A percentile compares a stretch with the other conserved stretches of the same genome.
Evolutionary conservation across 2,888 invertebrate species (phyloP).

Genomic region (Agrilus biguttatus): DNA sequence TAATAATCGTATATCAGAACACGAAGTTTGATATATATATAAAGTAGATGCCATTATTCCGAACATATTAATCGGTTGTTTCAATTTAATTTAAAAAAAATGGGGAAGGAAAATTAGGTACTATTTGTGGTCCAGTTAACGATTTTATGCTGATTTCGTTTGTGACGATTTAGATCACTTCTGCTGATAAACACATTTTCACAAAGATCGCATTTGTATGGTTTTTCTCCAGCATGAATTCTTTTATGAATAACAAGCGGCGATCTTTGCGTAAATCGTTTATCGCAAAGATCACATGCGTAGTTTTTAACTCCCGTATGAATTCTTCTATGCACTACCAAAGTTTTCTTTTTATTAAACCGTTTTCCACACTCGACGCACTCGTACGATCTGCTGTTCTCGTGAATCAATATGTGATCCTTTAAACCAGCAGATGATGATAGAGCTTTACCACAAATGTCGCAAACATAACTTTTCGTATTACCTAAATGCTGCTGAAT

Average conservation of each 20-base stretch:
- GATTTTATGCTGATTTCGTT: not conserved
- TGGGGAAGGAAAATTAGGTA: too few relatives aligned
- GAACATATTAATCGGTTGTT: too few relatives aligned
- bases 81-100: too few relatives aligned
- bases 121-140: too few relatives aligned
- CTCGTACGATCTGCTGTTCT: slow-evolving; percentile 11
- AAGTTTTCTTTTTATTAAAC: slow-evolving; percentile 27
- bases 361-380: slow-evolving; percentile 25
- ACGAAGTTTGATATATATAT: too few relatives aligned
- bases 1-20: too few relatives aligned
- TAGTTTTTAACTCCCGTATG: slow-evolving; percentile 11
- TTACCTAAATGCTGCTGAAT: slow-evolving; percentile 9
- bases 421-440: slow-evolving; percentile 13
- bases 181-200: slow-evolving; percentile 1
- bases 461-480: slow-evolving; percentile 26
- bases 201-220: slow-evolving; percentile 29
- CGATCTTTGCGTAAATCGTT: slow-evolving; percentile 31
- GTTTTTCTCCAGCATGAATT: slow-evolving; percentile 35
- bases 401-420: slow-evolving; percentile 15
- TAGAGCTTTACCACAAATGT: slow-evolving; percentile 26
- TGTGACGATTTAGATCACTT: slow-evolving; percentile 4
- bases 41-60: too few relatives aligned
- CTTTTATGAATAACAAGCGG: slow-evolving; percentile 34
- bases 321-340: slow-evolving; percentile 23
- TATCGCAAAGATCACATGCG: slow-evolving; percentile 36